These are phyloP conservation scores for Tinamus guttatus DNA, from an alignment of 2,113 vertebrate genomes.

Conservation along the genomic window DNA sequence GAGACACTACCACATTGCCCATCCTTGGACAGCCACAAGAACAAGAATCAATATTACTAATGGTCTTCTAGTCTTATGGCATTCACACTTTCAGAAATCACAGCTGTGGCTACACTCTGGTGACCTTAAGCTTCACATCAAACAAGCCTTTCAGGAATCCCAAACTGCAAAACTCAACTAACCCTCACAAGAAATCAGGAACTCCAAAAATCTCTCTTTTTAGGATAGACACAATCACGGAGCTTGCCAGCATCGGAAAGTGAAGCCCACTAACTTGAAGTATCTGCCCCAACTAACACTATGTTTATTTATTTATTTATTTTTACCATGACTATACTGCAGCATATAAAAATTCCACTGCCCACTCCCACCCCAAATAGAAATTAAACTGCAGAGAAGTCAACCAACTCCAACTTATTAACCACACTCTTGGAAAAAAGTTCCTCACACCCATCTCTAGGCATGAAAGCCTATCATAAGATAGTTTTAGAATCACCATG, in stretches of 20 bases:
- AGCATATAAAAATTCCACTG: background rate
- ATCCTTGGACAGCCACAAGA: background rate
- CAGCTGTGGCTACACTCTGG: background rate
- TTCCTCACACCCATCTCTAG: background rate
- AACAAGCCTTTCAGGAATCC: background rate
- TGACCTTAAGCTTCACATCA: background rate
- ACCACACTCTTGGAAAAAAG: background rate
- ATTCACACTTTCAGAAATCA: background rate
- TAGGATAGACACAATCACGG: background rate
- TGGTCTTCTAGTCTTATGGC: background rate
- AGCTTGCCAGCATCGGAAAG: background rate
- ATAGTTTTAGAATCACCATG: background rate
- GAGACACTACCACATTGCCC: background rate
- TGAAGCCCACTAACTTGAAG: background rate
- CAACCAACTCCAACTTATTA: background rate
- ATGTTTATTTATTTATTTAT: too few relatives aligned
- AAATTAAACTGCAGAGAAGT: constrained; percentile 9
- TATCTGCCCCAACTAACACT: background rate
- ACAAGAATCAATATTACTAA: background rate
- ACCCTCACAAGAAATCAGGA: background rate
- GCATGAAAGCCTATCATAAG: background rate
- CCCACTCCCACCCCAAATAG: background rate
- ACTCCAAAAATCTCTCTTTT: rapidly evolving
- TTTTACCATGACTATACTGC: background rate
- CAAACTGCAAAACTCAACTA: background rate